Percentiles rank a stretch among this genome's conserved stretches.
Conservation (phyloP, 2,113 vertebrate genomes). For the Alligator mississippiensis region DNA sequence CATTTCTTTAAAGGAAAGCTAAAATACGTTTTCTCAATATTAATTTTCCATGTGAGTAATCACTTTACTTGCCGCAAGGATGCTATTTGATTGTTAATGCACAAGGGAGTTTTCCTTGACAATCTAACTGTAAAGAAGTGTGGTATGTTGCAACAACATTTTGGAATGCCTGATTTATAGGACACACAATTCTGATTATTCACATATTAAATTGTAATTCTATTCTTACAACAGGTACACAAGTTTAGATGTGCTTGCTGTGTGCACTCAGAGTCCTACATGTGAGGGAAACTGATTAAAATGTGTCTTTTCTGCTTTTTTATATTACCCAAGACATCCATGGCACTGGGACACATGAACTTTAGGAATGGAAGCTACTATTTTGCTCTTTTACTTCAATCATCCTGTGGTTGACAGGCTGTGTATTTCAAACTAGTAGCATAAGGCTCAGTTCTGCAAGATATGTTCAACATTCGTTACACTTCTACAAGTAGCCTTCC, state of each 20-base stretch:
- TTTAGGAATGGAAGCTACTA: background rate
- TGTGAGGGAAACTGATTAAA: background rate
- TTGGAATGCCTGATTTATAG: background rate
- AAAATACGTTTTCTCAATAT: background rate
- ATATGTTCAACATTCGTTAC: background rate
- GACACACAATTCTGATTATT: background rate
- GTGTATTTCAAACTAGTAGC: background rate
- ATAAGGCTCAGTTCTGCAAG: background rate
- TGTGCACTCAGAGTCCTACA: background rate
- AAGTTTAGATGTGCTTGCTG: background rate
- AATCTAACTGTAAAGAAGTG: background rate
- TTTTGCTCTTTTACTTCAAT: background rate
- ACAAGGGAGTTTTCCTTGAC: background rate
- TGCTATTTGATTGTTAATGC: background rate
- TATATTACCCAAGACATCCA: background rate
- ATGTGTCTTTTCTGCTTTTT: background rate
- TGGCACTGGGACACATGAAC: background rate
- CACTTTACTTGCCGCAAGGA: background rate
- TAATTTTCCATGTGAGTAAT: background rate
- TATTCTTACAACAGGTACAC: background rate
- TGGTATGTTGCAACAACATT: background rate
- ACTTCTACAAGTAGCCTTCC: background rate
- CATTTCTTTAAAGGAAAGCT: background rate
- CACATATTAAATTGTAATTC: background rate
- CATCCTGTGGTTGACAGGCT: background rate